A percentile compares a stretch with the other conserved stretches of the same genome.
phyloP scores from a whole-genome alignment of 2,888 invertebrate species.

The Tenthredo mesomela region DNA sequence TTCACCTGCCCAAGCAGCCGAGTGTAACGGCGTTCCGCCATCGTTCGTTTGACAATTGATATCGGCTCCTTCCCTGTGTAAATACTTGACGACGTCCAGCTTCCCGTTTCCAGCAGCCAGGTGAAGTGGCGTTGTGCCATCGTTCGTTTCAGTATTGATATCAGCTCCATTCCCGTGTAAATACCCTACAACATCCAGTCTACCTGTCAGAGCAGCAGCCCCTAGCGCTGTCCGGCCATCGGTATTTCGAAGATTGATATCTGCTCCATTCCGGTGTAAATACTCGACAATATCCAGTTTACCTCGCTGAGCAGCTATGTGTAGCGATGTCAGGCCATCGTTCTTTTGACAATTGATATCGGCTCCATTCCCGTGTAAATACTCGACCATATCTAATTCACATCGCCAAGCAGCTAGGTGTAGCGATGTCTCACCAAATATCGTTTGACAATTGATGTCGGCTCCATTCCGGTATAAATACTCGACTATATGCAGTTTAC shows the following conservation, averaged over 20 bases:
- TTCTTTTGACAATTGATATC: not conserved
- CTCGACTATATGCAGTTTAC: not conserved
- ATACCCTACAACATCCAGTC: not conserved
- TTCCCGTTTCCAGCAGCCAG: not conserved
- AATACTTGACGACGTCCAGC: slow-evolving; percentile 77
- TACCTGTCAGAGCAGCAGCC: not conserved
- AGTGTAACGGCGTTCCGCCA: slow-evolving; percentile 74
- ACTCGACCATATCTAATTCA: not conserved
- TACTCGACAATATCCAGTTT: not conserved
- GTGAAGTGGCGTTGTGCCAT: not conserved
- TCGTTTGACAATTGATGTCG: not conserved
- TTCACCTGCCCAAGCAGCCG: not conserved
- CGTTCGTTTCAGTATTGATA: not conserved
- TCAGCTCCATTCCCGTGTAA: not conserved
- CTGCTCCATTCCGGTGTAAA: not conserved
- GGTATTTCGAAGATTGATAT: not conserved
- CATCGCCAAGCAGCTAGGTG: not conserved
- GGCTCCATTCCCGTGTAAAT: not conserved
- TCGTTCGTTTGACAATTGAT: slow-evolving; percentile 84
- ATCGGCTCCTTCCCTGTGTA: slow-evolving; percentile 87
- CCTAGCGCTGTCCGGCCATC: not conserved
- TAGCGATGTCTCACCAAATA: not conserved
- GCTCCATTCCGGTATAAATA: not conserved
- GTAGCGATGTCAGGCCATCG: not conserved
- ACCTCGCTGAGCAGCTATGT: not conserved